Evolutionary conservation across 2,797 vertebrate species (phyloP).

Genomic region (Sus cebifrons): DNA sequence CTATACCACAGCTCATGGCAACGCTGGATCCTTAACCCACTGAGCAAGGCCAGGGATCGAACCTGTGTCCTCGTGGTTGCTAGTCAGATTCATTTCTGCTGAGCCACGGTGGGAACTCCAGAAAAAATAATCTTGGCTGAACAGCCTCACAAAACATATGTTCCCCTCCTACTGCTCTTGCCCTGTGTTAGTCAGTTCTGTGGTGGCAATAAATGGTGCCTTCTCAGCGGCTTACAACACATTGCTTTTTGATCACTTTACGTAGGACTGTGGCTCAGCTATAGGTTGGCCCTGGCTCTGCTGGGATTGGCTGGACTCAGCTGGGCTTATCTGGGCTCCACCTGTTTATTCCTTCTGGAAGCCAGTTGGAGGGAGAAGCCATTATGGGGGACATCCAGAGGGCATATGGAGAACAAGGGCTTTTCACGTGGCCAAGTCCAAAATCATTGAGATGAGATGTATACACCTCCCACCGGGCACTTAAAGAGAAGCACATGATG

Average conservation of each 20-base stretch:
- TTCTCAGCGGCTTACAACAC: not conserved
- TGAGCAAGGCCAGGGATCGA: too few species aligned
- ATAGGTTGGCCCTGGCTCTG: not conserved
- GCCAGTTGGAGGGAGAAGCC: not conserved
- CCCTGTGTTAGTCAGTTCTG: not conserved
- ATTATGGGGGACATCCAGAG: not conserved
- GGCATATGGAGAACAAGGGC: not conserved
- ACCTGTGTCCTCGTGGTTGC: too few species aligned
- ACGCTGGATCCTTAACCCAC: too few species aligned
- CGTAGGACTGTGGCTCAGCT: not conserved
- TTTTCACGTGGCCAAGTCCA: not conserved
- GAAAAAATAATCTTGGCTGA: conserved; percentile 5
- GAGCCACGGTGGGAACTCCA: too few species aligned
- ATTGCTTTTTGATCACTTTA: not conserved
- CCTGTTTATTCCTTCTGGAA: not conserved
- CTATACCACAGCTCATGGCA: too few species aligned
- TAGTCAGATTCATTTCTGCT: too few species aligned
- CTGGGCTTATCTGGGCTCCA: not conserved
- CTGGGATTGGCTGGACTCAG: not conserved
- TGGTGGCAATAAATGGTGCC: not conserved
- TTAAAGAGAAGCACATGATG: not conserved
- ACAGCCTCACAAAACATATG: not conserved
- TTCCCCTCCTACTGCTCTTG: not conserved
- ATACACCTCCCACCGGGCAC: not conserved
- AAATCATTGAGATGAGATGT: not conserved